Conservation (phyloP, 53 echinoderm and acorn worm species). For the Antedon mediterranea region DNA sequence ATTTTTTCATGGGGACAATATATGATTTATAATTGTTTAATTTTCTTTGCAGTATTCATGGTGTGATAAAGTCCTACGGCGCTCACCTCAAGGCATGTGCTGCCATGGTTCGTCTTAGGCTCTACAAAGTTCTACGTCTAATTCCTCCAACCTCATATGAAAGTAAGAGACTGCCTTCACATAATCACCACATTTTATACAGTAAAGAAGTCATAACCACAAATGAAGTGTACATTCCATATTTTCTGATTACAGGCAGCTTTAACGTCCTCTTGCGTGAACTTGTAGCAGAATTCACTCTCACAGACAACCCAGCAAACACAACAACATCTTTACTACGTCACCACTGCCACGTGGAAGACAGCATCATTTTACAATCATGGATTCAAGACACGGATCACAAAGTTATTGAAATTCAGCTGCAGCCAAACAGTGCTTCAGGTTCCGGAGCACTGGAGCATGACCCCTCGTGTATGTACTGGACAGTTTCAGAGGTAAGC, state of each 20-base stretch:
- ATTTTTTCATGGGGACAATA: too few relatives aligned
- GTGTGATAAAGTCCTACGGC: constrained; percentile 78
- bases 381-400: constrained; percentile 97
- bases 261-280: constrained; percentile 69
- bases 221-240: neutral
- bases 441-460: constrained; percentile 93
- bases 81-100: constrained; percentile 96
- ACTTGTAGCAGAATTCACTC: constrained; percentile 89
- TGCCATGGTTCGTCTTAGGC: constrained; percentile 84
- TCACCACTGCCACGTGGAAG: constrained; percentile 82
- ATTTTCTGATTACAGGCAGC: constrained; percentile 32
- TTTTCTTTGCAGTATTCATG: constrained; percentile 42
- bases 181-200: too few relatives aligned
- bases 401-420: constrained; percentile 88
- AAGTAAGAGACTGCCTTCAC: constrained; percentile 42
- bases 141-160: constrained; percentile 83
- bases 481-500: constrained; percentile 33
- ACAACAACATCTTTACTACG: constrained; percentile 90
- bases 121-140: constrained; percentile 68
- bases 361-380: constrained; percentile 87
- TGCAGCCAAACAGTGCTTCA: constrained; percentile 96
- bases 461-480: constrained; percentile 87
- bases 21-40: too few relatives aligned
- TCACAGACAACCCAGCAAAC: constrained; percentile 96
- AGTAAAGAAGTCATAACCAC: too few relatives aligned